A percentile compares a stretch with the other conserved stretches of the same genome.
phyloP scores from a whole-genome alignment of 2,797 vertebrate genomes.

The Chelmon rostratus region DNA sequence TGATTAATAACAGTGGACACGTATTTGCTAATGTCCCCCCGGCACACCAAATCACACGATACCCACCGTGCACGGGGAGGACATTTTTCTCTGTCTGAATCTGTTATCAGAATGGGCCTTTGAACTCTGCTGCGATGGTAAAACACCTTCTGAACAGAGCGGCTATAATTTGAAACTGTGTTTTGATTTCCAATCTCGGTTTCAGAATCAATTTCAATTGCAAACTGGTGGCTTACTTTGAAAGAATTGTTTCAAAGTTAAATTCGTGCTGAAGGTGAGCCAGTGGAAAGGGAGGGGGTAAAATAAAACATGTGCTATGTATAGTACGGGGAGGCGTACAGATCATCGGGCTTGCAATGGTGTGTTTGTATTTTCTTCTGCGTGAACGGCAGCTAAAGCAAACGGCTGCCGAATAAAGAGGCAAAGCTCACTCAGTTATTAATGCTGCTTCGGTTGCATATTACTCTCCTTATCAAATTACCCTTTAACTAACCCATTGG shows the following conservation, averaged over 20 bases:
- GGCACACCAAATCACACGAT: conserved; percentile 79
- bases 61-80: conserved; percentile 79
- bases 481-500: conserved; percentile 44
- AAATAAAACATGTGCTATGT: conserved; percentile 9
- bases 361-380: conserved; percentile 11
- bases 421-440: conserved; percentile 63
- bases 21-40: conserved; percentile 83
- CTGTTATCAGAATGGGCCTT: conserved; percentile 85
- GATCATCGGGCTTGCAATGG: background rate
- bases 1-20: conserved; percentile 90
- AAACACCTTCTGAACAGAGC: conserved; percentile 70
- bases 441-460: conserved; percentile 44
- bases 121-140: conserved; percentile 74
- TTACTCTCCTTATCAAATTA: conserved; percentile 74
- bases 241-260: conserved; percentile 24
- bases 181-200: conserved; percentile 50
- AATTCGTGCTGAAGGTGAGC: conserved; percentile 32
- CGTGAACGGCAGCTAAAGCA: conserved; percentile 19
- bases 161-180: conserved; percentile 64
- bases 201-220: conserved; percentile 47
- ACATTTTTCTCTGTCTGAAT: conserved; percentile 88
- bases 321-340: background rate
- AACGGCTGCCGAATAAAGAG: conserved; percentile 48
- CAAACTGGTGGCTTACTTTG: conserved; percentile 9
- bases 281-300: background rate